Evolutionary conservation across 2,113 vertebrate genomes (phyloP).

Genomic region (Lates calcarifer): DNA sequence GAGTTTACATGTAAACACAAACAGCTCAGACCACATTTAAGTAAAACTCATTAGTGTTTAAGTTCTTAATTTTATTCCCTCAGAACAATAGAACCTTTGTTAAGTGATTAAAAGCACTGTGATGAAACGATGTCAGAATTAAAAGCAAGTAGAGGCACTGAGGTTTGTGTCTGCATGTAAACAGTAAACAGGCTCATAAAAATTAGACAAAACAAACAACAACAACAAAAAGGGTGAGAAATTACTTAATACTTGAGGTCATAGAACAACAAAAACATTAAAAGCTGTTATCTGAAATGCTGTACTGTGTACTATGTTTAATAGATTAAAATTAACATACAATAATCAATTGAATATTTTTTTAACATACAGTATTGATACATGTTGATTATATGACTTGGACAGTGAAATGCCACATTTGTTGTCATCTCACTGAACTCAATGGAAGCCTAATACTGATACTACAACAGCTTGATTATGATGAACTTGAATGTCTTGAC

Average conservation of each 20-base stretch:
- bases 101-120: background rate
- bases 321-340: too few species aligned
- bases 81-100: background rate
- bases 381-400: too few species aligned
- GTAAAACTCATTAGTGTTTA: slow-evolving; percentile 18
- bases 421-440: too few species aligned
- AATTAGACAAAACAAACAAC: background rate
- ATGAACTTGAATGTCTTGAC: too few species aligned
- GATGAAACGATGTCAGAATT: background rate
- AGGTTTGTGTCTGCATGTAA: background rate
- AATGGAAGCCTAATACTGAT: too few species aligned
- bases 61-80: background rate
- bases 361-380: too few species aligned
- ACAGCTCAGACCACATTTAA: background rate
- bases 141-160: background rate
- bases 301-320: too few species aligned
- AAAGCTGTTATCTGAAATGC: background rate
- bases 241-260: background rate
- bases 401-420: too few species aligned
- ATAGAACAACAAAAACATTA: background rate
- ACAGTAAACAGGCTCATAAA: background rate
- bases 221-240: background rate
- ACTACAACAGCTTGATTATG: too few species aligned
- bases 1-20: slow-evolving; percentile 14
- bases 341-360: too few species aligned